Evolutionary conservation across 1,140 invertebrate genomes (phyloP).

Genomic region (Ostrea denselamellosa): DNA sequence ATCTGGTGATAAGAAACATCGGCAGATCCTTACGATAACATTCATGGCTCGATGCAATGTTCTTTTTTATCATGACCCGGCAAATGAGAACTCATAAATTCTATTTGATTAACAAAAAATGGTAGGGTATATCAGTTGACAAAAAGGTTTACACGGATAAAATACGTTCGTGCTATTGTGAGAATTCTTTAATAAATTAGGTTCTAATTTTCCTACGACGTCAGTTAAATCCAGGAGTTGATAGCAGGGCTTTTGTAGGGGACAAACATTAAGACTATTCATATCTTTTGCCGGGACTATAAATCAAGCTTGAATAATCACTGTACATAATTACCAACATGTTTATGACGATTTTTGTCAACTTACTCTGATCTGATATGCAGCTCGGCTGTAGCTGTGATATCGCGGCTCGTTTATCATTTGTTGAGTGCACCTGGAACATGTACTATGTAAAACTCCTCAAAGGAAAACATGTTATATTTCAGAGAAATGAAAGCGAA

Average conservation of each 20-base stretch:
- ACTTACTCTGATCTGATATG: constrained; percentile 33
- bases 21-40: constrained; percentile 16
- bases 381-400: neutral
- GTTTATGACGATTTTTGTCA: constrained; percentile 38
- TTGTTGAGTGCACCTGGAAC: constrained; percentile 6
- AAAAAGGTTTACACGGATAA: constrained; percentile 39
- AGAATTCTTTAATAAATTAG: constrained; percentile 37
- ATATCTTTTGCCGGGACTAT: constrained; percentile 27
- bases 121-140: constrained; percentile 36
- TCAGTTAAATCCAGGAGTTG: constrained; percentile 35
- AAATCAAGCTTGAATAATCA: constrained; percentile 38
- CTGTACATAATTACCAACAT: constrained; percentile 39
- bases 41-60: constrained; percentile 6
- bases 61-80: constrained; percentile 35
- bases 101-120: constrained; percentile 40
- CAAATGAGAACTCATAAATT: constrained; percentile 36
- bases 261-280: constrained; percentile 33
- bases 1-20: constrained; percentile 32
- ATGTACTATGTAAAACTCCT: neutral
- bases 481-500: neutral
- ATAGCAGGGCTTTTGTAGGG: constrained; percentile 21
- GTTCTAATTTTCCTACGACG: constrained; percentile 36
- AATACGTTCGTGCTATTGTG: constrained; percentile 32
- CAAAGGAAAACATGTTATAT: constrained; percentile 18
- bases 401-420: constrained; percentile 24